Conservation (phyloP, 64 coral and sea anemone genomes). For the Pocillopora damicornis region DNA sequence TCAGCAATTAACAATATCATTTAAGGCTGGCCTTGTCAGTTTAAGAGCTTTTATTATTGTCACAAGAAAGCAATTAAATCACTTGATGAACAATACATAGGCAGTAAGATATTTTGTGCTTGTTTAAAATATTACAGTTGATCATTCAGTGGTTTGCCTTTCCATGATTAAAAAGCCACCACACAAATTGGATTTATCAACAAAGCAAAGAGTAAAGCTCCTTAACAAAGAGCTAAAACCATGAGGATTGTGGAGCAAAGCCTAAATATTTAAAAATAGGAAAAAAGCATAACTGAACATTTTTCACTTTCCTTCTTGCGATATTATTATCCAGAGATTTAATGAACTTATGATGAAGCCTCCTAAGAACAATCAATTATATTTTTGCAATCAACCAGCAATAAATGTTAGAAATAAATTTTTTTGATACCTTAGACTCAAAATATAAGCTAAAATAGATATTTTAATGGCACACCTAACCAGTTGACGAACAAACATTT, state of each 20-base stretch:
- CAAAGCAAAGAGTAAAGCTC: neutral
- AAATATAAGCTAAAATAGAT: neutral
- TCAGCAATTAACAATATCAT: neutral
- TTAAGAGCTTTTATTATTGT: neutral
- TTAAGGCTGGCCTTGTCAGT: neutral
- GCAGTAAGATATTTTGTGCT: constrained; percentile 10
- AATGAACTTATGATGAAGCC: too few relatives aligned
- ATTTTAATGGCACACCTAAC: neutral
- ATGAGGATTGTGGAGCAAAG: neutral
- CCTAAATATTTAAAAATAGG: neutral
- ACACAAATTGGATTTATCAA: neutral
- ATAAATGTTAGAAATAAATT: neutral
- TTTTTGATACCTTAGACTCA: neutral
- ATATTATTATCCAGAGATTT: too few relatives aligned
- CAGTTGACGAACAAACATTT: neutral
- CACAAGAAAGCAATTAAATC: neutral
- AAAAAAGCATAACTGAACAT: too few relatives aligned
- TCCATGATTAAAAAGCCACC: neutral
- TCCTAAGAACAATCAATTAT: too few relatives aligned
- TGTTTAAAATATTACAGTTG: neutral
- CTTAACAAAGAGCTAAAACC: neutral
- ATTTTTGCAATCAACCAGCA: neutral
- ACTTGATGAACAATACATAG: constrained; percentile 16
- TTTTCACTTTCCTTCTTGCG: too few relatives aligned
- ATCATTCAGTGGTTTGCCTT: constrained; percentile 1